Evolutionary conservation across 1,140 invertebrate species (phyloP), one percentile per base, ranked within the genome.

Genomic region (Bombus turneri): DNA sequence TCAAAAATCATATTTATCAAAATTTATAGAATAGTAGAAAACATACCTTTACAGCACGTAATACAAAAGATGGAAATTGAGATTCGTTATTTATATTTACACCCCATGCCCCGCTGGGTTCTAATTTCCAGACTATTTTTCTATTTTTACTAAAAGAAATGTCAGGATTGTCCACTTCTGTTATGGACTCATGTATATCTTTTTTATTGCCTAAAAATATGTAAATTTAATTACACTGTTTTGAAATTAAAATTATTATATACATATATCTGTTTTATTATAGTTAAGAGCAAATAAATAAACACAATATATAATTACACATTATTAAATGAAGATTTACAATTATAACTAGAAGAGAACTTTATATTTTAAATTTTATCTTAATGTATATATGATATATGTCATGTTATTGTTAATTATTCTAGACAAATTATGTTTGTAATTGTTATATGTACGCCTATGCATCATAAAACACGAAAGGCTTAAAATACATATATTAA

Each of bases 41-140:
- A 80, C 93, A 89, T 95, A 95, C 95, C 94, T 95, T 95, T 68
- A 95, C 94, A 92, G 94, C 94, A 89, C 91, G 92, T 92, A 95
- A 93, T 87, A 95, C 94, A 93, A 94, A 95, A 91, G 92, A 86
- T 90, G 95, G 94, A 91, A 94, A 93, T 91, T 95, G 92, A 25
- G 89, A 90, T 81, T 83, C 83, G 88, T 93, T 93, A 88, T 93
- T 88, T 77, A 91, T 90, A 93, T 93, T 93, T 87, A 92, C 86
- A 92, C 92, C 91, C 90, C 91, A 92, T 77, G 91, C 87, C 87
- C 91, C 93, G 73, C 91, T 92, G 90, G 91, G 88, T 91, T 93
- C 92, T 90, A 95, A 86, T 86, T 88, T 87, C 95, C 95, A 95
- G 43, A 91, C 85, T 89, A 89, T 87, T 89, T 93, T 89, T 75